Evolutionary conservation across 2,797 vertebrate species (phyloP), one percentile per base, ranked within the genome.

Genomic region (Neomorphus geoffroyi): DNA sequence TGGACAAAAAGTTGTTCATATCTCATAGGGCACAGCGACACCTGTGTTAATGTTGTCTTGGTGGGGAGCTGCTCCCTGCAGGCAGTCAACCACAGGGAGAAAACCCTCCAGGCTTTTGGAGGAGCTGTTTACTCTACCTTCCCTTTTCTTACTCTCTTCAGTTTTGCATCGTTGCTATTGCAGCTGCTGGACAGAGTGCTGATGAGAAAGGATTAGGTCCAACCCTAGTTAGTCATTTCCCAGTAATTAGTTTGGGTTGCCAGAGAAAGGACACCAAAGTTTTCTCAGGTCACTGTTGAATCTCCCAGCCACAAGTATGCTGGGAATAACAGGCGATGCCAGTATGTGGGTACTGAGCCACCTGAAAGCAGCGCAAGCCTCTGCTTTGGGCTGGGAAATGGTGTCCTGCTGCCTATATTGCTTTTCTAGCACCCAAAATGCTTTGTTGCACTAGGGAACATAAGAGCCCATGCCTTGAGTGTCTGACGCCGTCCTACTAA

Each of bases 331-430:
- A 3, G 43, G 33, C 2, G 0, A 58, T 18, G n/a, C 33, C 48
- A 61, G 27, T 62, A 10, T 10, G 13, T 50, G 57, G 50, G 13
- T 26, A 50, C 33, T 19, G n/a, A 88, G 37, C 24, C 64, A 82
- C 64, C 30, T 1, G 1, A 48, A 79, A 48, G 2, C 3, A 0
- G 12, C 0, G 1, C 33, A 37, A 24, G 33, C 70, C 32, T 39
- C 35, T 61, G 24, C 19, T 84, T 23, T 53, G 39, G 32, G 17
- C 28, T 50, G 48, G 26, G 48, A 88, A 37, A 26, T 16, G 13
- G 41, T 13, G n/a, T 56, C 41, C 18, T 51, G 41, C 35, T 80
- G 48, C 48, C n/a, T 27, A 4, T 8, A 50, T 41, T 0, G 1
- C 18, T 24, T n/a, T 41, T 80, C 27, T 13, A 56, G 41, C 22